phyloP scores from a whole-genome alignment of 2,888 invertebrate genomes.

The Eristalis pertinax region DNA sequence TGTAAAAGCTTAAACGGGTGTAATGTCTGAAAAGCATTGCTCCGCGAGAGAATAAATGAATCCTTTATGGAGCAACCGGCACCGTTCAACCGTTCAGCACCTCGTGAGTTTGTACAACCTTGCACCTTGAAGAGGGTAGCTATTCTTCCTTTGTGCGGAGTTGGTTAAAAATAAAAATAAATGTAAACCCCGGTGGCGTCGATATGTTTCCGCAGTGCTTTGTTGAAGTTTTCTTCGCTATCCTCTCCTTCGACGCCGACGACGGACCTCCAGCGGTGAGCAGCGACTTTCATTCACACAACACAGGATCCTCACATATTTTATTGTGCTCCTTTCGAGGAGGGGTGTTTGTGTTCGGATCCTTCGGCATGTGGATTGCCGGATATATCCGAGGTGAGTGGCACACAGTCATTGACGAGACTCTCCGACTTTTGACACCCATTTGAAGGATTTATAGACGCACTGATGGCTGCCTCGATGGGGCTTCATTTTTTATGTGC shows the following conservation, averaged over 20 bases:
- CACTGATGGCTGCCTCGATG: background rate
- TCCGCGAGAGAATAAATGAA: slow-evolving; percentile 28
- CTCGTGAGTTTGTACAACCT: background rate
- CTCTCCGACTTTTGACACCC: slow-evolving; percentile 30
- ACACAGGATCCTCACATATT: background rate
- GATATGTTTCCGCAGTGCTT: slow-evolving; percentile 4
- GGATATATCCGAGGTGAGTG: background rate
- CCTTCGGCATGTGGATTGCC: background rate
- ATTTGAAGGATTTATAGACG: slow-evolving; percentile 25
- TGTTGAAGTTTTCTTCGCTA: slow-evolving; percentile 14
- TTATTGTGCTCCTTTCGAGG: background rate
- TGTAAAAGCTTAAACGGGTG: slow-evolving; percentile 34
- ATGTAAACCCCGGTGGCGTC: background rate
- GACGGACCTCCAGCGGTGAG: slow-evolving; percentile 13
- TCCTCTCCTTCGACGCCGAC: background rate
- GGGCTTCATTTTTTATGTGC: slow-evolving; percentile 6
- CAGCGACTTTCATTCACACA: background rate
- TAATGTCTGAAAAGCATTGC: slow-evolving; percentile 27
- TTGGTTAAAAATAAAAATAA: background rate
- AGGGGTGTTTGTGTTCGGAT: background rate
- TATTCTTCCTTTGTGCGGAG: slow-evolving; percentile 7
- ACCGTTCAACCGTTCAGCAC: background rate
- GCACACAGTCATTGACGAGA: slow-evolving; percentile 22
- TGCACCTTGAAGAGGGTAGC: background rate
- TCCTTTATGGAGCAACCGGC: slow-evolving; percentile 2